Conservation (phyloP, 2,113 vertebrate species). For the Perca schrenkii region DNA sequence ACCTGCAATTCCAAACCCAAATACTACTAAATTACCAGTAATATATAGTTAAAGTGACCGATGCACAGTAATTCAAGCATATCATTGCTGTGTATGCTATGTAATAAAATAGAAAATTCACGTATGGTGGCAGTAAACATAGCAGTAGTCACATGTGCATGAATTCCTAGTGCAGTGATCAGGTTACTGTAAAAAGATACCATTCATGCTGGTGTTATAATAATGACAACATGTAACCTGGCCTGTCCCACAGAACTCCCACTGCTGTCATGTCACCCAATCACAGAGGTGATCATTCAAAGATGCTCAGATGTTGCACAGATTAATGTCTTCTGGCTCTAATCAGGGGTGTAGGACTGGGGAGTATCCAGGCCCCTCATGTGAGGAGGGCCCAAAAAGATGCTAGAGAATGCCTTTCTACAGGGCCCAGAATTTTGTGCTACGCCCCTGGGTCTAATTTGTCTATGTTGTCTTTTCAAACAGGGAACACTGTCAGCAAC, state of each 20-base stretch:
- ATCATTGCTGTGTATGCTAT: no score
- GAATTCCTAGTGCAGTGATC: constrained; percentile 14
- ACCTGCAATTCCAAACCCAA: no score
- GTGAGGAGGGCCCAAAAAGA: no score
- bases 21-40: no score
- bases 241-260: constrained; percentile 2
- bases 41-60: no score
- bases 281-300: constrained; percentile 1
- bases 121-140: neutral
- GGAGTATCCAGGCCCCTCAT: no score
- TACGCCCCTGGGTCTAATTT: neutral
- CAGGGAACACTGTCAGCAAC: constrained; percentile 99
- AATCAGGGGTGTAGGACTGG: no score
- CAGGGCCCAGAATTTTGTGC: no score
- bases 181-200: constrained; percentile 29
- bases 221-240: neutral
- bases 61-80: no score
- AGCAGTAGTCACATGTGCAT: neutral
- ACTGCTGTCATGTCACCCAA: neutral
- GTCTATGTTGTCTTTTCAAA: constrained; percentile 58
- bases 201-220: neutral
- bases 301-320: neutral
- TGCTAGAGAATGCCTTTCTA: no score
- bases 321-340: neutral
- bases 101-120: no score